Evolutionary conservation across 2,888 invertebrate genomes (phyloP).

Genomic region (Nebria salina): DNA sequence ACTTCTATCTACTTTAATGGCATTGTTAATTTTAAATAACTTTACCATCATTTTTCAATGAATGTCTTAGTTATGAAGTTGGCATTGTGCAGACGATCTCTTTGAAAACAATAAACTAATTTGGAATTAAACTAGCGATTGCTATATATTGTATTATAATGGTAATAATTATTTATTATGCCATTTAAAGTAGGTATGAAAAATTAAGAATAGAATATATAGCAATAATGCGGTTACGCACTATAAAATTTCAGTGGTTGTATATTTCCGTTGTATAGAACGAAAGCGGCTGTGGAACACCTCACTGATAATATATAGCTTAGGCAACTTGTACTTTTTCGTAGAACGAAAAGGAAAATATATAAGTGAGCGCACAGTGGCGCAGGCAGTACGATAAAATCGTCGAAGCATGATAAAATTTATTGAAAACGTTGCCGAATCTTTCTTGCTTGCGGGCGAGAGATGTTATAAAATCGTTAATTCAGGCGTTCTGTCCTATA

Average conservation of each 20-base stretch:
- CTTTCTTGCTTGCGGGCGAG: conserved; percentile 10
- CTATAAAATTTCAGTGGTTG: not conserved
- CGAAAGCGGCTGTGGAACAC: not conserved
- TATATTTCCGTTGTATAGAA: not conserved
- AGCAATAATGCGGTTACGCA: not conserved
- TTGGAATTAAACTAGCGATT: too few species aligned
- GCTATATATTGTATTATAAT: too few species aligned
- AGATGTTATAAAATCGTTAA: conserved; percentile 46
- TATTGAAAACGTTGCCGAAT: conserved; percentile 45
- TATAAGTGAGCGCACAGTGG: conserved; percentile 23
- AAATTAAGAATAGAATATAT: not conserved
- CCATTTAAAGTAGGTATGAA: too few species aligned
- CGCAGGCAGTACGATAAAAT: conserved; percentile 37
- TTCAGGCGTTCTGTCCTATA: conserved; percentile 19
- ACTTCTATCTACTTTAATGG: too few species aligned
- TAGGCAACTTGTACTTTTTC: conserved; percentile 34
- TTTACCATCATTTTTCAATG: too few species aligned
- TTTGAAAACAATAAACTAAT: too few species aligned
- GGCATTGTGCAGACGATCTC: too few species aligned
- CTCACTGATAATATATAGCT: conserved; percentile 13
- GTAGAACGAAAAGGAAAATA: conserved; percentile 35
- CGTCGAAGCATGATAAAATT: conserved; percentile 45
- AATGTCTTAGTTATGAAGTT: too few species aligned
- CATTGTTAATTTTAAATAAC: too few species aligned
- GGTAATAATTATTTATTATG: too few species aligned